phyloP scores from a whole-genome alignment of 2,113 vertebrate species.

The Orcinus orca region DNA sequence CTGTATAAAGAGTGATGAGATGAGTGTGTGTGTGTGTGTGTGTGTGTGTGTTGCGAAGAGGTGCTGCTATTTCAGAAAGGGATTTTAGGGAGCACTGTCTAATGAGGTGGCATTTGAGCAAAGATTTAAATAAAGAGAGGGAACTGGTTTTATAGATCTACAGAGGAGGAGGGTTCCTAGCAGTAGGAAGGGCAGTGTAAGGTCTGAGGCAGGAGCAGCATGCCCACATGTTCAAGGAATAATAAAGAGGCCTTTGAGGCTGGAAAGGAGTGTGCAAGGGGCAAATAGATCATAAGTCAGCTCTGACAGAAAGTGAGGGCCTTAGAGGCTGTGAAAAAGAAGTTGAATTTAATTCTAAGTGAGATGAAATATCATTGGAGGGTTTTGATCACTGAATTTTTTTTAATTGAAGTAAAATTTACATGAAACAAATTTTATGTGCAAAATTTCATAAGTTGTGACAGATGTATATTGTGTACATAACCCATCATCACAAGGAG shows the following conservation, averaged over 20 bases:
- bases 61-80: neutral
- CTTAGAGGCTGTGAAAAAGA: neutral
- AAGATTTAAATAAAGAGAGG: neutral
- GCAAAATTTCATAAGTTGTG: neutral
- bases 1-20: neutral
- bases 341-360: neutral
- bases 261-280: neutral
- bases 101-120: neutral
- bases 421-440: neutral
- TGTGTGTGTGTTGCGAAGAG: neutral
- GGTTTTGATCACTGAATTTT: neutral
- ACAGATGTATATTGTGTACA: neutral
- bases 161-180: neutral
- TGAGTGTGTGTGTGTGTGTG: too few species aligned
- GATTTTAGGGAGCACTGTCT: neutral
- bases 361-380: neutral
- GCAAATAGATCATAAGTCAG: neutral
- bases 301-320: neutral
- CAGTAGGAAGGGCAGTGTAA: neutral
- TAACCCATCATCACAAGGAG: neutral
- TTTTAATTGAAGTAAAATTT: constrained; percentile 1
- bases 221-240: neutral
- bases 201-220: neutral
- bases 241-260: neutral
- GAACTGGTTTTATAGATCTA: neutral